Percentiles rank a stretch among this genome's conserved stretches.
Conservation (phyloP, 2,888 invertebrate genomes). For the Molanna angustata region DNA sequence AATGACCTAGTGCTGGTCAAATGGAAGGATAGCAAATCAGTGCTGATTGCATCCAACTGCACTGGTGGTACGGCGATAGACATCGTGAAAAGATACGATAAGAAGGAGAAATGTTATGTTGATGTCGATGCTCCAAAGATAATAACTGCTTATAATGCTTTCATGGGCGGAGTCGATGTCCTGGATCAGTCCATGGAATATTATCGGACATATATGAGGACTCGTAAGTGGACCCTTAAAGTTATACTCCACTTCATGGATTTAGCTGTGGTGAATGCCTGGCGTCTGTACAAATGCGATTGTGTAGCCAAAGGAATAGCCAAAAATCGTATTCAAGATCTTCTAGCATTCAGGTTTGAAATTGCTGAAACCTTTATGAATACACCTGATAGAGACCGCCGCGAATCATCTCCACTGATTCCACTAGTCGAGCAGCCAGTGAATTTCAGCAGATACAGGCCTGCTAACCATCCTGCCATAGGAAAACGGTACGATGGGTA, state of each 20-base stretch:
- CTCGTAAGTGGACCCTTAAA: conserved; percentile 37
- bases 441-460: conserved; percentile 11
- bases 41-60: conserved; percentile 32
- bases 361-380: conserved; percentile 24
- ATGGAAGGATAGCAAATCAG: conserved; percentile 33
- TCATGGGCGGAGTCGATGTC: conserved; percentile 33
- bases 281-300: conserved; percentile 34
- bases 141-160: conserved; percentile 33
- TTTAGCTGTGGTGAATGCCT: conserved; percentile 34
- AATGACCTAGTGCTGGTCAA: conserved; percentile 24
- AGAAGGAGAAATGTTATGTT: conserved; percentile 26
- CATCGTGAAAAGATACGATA: conserved; percentile 32
- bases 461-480: conserved; percentile 30
- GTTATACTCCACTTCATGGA: conserved; percentile 36
- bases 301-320: conserved; percentile 8
- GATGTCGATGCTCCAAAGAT: conserved; percentile 32
- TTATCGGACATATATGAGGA: conserved; percentile 36
- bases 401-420: too few species aligned
- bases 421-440: too few species aligned
- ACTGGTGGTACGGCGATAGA: conserved; percentile 12
- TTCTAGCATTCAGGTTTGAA: conserved; percentile 27
- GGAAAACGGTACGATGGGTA: conserved; percentile 35
- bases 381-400: conserved; percentile 15
- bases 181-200: conserved; percentile 35
- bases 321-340: background rate